phyloP scores from a whole-genome alignment of 2,888 invertebrate genomes.

The Synanthedon formicaeformis region DNA sequence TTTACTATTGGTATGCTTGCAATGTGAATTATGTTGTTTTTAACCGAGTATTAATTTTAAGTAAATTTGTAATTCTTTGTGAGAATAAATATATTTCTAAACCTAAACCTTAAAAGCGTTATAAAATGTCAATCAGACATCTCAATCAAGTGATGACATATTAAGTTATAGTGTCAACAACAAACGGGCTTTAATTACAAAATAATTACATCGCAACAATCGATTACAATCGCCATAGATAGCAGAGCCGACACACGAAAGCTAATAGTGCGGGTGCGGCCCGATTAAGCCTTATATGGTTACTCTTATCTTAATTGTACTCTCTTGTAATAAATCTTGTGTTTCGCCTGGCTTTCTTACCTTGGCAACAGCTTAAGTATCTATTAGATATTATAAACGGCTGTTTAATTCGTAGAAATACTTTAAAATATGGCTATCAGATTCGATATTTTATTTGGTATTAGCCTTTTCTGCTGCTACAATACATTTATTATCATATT shows the following conservation, averaged over 20 bases:
- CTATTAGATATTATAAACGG: background rate
- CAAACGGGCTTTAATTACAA: conserved; percentile 16
- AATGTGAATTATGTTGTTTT: no score
- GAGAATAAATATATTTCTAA: no score
- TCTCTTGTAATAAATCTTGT: conserved; percentile 23
- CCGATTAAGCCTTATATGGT: conserved; percentile 26
- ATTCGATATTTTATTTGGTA: no score
- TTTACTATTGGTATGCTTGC: no score
- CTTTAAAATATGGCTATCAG: no score
- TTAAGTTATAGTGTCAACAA: background rate
- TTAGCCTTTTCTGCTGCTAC: no score
- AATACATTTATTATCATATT: no score
- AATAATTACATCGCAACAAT: conserved; percentile 15
- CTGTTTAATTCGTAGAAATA: no score
- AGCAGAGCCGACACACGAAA: conserved; percentile 6
- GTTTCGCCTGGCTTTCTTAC: conserved; percentile 19
- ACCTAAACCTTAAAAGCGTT: no score
- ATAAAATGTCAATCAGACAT: no score
- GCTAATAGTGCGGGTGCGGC: conserved; percentile 19
- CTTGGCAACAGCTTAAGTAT: background rate
- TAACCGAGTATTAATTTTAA: no score
- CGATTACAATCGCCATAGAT: conserved; percentile 16
- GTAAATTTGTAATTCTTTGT: no score
- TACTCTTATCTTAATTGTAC: conserved; percentile 34
- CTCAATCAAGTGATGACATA: background rate